phyloP scores from a whole-genome alignment of 1,140 invertebrate species.

The Drosophila bocqueti region DNA sequence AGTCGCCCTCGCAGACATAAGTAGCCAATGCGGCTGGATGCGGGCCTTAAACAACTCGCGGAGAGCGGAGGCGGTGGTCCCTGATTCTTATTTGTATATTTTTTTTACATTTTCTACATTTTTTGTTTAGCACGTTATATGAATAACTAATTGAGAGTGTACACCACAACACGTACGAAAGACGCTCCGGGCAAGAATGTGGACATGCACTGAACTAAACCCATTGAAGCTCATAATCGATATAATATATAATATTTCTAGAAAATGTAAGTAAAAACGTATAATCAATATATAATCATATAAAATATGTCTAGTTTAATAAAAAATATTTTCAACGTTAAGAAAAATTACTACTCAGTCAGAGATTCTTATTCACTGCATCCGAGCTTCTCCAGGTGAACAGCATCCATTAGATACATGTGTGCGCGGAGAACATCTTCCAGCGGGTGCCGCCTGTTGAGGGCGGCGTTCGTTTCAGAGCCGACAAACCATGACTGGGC shows the following conservation, averaged over 20 bases:
- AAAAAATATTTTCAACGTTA: no score
- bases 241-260: background rate
- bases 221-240: no score
- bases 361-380: background rate
- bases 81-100: constrained; percentile 17
- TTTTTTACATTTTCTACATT: constrained; percentile 31
- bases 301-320: background rate
- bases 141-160: constrained; percentile 78
- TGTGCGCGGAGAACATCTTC: constrained; percentile 27
- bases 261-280: background rate
- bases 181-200: constrained; percentile 12
- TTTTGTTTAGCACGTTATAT: constrained; percentile 74
- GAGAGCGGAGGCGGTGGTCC: constrained; percentile 1
- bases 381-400: constrained; percentile 19
- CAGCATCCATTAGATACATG: constrained; percentile 62
- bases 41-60: constrained; percentile 65
- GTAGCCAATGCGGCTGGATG: constrained; percentile 66
- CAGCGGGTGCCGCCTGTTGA: constrained; percentile 64
- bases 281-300: background rate
- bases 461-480: constrained; percentile 58
- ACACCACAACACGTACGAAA: constrained; percentile 52
- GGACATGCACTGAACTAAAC: constrained; percentile 19
- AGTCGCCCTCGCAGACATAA: constrained; percentile 50
- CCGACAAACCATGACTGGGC: constrained; percentile 64
- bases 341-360: no score